phyloP scores from a whole-genome alignment of 2,888 invertebrate genomes.

The Gerris lacustris region DNA sequence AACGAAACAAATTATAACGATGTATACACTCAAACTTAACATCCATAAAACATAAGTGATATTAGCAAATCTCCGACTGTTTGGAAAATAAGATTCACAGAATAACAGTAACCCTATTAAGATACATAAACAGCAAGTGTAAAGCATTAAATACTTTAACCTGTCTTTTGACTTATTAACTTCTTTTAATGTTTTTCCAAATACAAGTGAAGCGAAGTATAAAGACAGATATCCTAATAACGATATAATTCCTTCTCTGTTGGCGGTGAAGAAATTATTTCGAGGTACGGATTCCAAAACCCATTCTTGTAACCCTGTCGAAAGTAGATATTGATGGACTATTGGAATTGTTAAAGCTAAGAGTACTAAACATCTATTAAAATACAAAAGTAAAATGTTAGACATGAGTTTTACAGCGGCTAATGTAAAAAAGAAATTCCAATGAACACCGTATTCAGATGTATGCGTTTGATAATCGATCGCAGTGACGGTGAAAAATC shows the following conservation, averaged over 20 bases:
- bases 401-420: slow-evolving; percentile 67
- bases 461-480: slow-evolving; percentile 76
- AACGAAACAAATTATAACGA: slow-evolving; percentile 45
- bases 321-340: slow-evolving; percentile 54
- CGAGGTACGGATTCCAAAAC: slow-evolving; percentile 50
- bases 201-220: slow-evolving; percentile 59
- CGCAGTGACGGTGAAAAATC: slow-evolving; percentile 48
- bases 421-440: slow-evolving; percentile 96
- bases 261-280: slow-evolving; percentile 57
- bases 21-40: slow-evolving; percentile 48
- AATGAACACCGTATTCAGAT: slow-evolving; percentile 90
- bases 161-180: slow-evolving; percentile 32
- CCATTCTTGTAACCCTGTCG: slow-evolving; percentile 53
- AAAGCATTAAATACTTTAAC: neutral
- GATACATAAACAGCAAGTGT: neutral
- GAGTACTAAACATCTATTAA: slow-evolving; percentile 43
- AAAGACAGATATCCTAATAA: slow-evolving; percentile 71
- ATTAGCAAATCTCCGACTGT: slow-evolving; percentile 74
- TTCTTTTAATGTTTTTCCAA: slow-evolving; percentile 43
- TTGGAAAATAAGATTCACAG: slow-evolving; percentile 43
- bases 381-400: slow-evolving; percentile 46
- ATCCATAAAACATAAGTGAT: slow-evolving; percentile 68
- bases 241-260: slow-evolving; percentile 83
- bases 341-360: slow-evolving; percentile 45
- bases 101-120: neutral